These are phyloP conservation scores for Phoenicopterus ruber DNA, from an alignment of 2,113 vertebrate genomes.

Conservation along the genomic window DNA sequence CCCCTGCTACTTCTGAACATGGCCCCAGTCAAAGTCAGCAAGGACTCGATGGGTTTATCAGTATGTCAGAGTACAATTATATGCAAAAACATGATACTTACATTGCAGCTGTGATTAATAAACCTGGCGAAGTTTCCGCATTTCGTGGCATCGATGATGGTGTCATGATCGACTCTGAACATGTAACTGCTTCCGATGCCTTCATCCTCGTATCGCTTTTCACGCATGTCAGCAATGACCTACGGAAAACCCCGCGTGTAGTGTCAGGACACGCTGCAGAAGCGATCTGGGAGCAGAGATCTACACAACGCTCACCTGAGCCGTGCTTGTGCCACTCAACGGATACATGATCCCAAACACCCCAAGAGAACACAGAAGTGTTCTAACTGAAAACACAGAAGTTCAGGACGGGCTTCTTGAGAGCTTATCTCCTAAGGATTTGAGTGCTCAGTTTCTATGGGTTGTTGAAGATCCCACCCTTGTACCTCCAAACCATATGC, in stretches of 20 bases:
- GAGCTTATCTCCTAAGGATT: background rate
- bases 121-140: conserved; percentile 97
- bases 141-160: conserved; percentile 97
- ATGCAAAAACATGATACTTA: conserved; percentile 62
- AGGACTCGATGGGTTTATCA: background rate
- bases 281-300: background rate
- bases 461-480: background rate
- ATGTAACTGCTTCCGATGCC: conserved; percentile 99
- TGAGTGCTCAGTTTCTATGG: background rate
- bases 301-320: background rate
- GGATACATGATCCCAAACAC: background rate
- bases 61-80: fast-evolving
- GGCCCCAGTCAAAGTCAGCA: background rate
- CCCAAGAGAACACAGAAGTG: background rate
- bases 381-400: background rate
- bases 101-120: conserved; percentile 99
- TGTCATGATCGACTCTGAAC: conserved; percentile 98
- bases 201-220: conserved; percentile 96
- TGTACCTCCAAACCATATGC: background rate
- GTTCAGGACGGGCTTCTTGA: background rate
- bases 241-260: background rate
- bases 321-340: background rate
- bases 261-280: background rate
- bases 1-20: background rate
- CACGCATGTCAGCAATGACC: conserved; percentile 98